Conservation (phyloP, 1,140 invertebrate genomes). For the Amphibalanus amphitrite region DNA sequence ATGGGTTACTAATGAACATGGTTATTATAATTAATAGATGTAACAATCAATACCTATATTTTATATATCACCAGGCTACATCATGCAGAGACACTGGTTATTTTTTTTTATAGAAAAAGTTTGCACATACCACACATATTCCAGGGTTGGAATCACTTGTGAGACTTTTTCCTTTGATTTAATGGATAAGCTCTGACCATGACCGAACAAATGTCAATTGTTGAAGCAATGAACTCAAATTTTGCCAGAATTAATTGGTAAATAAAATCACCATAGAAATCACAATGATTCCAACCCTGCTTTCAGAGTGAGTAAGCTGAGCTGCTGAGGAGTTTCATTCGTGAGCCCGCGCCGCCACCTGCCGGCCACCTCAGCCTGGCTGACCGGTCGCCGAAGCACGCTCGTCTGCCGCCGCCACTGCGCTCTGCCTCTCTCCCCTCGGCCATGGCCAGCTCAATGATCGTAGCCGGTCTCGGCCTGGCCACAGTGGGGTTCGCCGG, state of each 20-base stretch:
- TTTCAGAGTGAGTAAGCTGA: not conserved
- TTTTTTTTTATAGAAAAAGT: too few species aligned
- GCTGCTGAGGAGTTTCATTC: not conserved
- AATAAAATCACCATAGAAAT: not conserved
- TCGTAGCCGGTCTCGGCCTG: constrained; percentile 63
- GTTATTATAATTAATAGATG: too few species aligned
- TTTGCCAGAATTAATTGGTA: not conserved
- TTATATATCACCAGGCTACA: too few species aligned
- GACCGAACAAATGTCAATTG: not conserved
- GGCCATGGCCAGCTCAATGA: constrained; percentile 39
- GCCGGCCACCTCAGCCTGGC: not conserved
- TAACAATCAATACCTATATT: too few species aligned
- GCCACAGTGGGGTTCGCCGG: constrained; percentile 71
- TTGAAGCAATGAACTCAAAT: not conserved
- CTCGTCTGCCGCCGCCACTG: too few species aligned
- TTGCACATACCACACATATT: too few species aligned
- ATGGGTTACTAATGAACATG: too few species aligned
- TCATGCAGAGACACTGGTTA: too few species aligned
- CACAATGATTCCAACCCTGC: not conserved
- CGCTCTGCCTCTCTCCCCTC: not conserved
- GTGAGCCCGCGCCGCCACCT: not conserved
- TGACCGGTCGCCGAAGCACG: too few species aligned
- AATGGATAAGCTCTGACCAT: not conserved
- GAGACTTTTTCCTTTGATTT: not conserved
- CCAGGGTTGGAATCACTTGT: constrained; percentile 4